Conservation (phyloP, 2,797 vertebrate species). For the Pseudochirops cupreus region DNA sequence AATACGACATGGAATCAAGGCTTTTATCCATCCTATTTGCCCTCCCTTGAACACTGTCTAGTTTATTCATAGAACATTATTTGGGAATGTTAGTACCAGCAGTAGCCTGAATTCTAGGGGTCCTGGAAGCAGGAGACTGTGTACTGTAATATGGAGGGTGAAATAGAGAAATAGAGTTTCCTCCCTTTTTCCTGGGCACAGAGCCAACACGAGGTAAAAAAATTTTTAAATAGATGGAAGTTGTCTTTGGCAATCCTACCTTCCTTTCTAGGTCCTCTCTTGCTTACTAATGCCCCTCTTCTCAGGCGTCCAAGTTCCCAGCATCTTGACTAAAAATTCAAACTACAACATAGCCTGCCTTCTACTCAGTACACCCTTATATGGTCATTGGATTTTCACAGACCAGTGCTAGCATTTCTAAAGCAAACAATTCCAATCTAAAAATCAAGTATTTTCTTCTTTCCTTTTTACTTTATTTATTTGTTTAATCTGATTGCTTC, state of each 20-base stretch:
- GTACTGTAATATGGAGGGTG: slow-evolving; percentile 47
- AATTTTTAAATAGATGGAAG: slow-evolving; percentile 63
- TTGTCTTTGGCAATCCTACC: slow-evolving; percentile 3
- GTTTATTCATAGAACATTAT: slow-evolving; percentile 42
- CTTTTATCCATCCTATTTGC: background rate
- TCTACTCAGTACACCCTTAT: background rate
- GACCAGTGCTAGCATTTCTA: background rate
- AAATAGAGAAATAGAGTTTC: slow-evolving; percentile 55
- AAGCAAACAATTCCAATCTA: background rate
- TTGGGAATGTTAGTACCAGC: background rate
- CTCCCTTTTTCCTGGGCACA: slow-evolving; percentile 63
- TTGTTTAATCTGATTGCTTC: slow-evolving; percentile 35
- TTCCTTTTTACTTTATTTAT: slow-evolving; percentile 13
- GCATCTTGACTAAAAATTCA: background rate
- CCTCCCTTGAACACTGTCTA: background rate
- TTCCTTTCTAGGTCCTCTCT: slow-evolving; percentile 11
- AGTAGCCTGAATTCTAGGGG: slow-evolving; percentile 57
- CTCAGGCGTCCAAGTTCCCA: background rate
- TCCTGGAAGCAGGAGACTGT: slow-evolving; percentile 61
- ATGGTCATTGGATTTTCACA: background rate
- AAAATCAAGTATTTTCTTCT: background rate
- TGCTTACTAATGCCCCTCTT: slow-evolving; percentile 15
- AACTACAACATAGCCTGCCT: background rate
- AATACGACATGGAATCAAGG: background rate
- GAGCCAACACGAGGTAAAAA: slow-evolving; percentile 57